Conservation (phyloP, 2,797 vertebrate species). For the Vultur gryphus region DNA sequence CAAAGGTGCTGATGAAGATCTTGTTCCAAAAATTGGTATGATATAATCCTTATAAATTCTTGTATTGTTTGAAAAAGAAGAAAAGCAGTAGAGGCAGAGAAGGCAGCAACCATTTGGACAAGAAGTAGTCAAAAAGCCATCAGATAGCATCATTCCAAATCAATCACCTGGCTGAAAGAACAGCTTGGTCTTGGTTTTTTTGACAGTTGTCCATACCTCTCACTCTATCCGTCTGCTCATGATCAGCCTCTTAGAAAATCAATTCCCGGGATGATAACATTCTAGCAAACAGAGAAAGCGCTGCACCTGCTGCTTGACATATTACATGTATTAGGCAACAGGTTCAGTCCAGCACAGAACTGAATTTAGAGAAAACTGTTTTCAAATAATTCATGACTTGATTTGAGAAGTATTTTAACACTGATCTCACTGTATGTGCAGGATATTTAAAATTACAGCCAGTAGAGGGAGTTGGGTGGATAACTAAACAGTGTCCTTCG, state of each 20-base stretch:
- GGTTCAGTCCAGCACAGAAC: background rate
- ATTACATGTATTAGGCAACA: background rate
- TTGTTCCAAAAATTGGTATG: slow-evolving; percentile 91
- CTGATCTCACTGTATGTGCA: background rate
- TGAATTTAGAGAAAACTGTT: background rate
- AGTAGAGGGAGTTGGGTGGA: slow-evolving; percentile 39
- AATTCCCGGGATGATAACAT: background rate
- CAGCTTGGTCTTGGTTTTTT: background rate
- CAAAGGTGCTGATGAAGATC: slow-evolving; percentile 86
- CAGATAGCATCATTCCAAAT: background rate
- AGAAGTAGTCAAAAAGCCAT: background rate
- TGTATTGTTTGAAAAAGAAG: background rate
- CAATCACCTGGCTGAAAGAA: background rate
- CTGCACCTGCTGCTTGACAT: background rate
- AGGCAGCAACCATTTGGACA: background rate
- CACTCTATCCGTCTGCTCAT: background rate
- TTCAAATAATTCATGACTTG: background rate
- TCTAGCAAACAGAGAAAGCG: background rate
- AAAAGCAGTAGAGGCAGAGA: background rate
- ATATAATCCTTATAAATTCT: background rate
- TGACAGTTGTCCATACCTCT: background rate
- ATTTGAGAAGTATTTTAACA: background rate
- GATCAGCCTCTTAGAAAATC: background rate
- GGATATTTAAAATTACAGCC: background rate
- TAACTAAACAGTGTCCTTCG: background rate